Conservation (phyloP, 2,888 invertebrate species). For the Caenorhabditis zanzibari region DNA sequence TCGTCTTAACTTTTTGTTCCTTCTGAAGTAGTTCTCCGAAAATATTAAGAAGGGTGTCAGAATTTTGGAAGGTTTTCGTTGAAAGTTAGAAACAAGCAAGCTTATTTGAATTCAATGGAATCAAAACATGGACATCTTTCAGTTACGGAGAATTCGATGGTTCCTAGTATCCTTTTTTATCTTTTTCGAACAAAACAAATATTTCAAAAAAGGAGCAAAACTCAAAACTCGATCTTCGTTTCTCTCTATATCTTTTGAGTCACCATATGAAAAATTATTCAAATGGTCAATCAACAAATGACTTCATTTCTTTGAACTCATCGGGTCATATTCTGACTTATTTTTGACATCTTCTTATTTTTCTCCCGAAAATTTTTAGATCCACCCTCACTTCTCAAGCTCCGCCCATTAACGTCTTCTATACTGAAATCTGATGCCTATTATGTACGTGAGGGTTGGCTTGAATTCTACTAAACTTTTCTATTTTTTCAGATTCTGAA, state of each 20-base stretch:
- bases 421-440: constrained; percentile 55
- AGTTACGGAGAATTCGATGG: neutral
- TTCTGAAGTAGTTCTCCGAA: neutral
- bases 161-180: neutral
- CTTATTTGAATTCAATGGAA: no score
- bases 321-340: constrained; percentile 15
- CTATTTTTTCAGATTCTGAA: no score
- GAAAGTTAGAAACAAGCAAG: no score
- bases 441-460: constrained; percentile 28
- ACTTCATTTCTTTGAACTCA: constrained; percentile 18
- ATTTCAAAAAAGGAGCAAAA: constrained; percentile 1
- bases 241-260: neutral
- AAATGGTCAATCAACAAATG: neutral
- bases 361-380: neutral
- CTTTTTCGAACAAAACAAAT: neutral
- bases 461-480: neutral
- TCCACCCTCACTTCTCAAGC: constrained; percentile 11
- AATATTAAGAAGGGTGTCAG: neutral
- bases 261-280: neutral
- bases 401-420: constrained; percentile 6
- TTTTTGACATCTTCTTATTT: neutral
- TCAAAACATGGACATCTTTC: neutral
- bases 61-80: neutral
- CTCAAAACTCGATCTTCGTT: neutral
- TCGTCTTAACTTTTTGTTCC: neutral